A percentile compares a stretch with the other conserved stretches of the same genome.
Conservation (phyloP, 2,113 vertebrate genomes). For the Paraplagusia blochii region DNA sequence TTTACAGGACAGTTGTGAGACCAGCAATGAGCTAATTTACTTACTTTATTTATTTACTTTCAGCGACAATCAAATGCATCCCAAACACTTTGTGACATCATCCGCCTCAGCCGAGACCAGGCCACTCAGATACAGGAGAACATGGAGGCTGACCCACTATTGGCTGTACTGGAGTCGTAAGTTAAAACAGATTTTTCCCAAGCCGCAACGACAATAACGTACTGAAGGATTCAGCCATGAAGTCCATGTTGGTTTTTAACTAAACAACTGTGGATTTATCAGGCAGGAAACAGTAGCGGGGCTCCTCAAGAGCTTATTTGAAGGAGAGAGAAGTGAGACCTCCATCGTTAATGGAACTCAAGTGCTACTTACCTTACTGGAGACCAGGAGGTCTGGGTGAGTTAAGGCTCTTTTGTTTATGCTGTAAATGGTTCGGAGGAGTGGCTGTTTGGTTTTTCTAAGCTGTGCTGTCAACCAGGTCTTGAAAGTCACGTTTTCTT, state of each 20-base stretch:
- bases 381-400: constrained; percentile 89
- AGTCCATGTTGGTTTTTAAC: background rate
- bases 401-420: constrained; percentile 25
- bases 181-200: constrained; percentile 48
- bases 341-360: constrained; percentile 93
- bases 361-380: constrained; percentile 90
- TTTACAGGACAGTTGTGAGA: too few species aligned
- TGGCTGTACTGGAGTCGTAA: constrained; percentile 91
- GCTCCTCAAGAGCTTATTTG: constrained; percentile 93
- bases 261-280: constrained; percentile 19
- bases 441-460: background rate
- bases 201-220: too few species aligned
- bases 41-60: too few species aligned
- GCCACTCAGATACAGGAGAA: constrained; percentile 86
- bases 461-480: background rate
- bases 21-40: too few species aligned
- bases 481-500: background rate
- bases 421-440: background rate
- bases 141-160: constrained; percentile 85
- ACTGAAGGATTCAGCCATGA: too few species aligned
- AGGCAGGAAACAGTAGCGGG: constrained; percentile 92
- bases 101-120: constrained; percentile 94
- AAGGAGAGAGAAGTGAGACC: constrained; percentile 83
- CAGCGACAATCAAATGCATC: constrained; percentile 97
- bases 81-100: constrained; percentile 93